Percentiles rank a stretch among this genome's conserved stretches.
Evolutionary conservation across 2,888 invertebrate genomes (phyloP).

Genomic region (Apocheima hispidaria): DNA sequence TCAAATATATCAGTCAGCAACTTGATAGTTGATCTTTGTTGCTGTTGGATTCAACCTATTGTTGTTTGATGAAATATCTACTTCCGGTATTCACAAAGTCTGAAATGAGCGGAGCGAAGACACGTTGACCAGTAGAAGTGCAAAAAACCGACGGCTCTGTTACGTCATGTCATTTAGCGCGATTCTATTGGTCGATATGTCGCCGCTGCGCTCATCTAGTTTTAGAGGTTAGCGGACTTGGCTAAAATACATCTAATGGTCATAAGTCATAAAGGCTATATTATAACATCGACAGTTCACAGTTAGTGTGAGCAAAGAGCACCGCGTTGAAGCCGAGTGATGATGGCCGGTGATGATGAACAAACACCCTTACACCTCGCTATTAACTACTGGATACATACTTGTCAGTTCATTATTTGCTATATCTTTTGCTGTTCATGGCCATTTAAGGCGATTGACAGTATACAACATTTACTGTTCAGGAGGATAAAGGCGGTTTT

Average conservation of each 20-base stretch:
- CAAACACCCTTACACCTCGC: constrained; percentile 63
- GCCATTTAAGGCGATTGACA: no score
- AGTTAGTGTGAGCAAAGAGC: constrained; percentile 61
- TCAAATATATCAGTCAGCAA: no score
- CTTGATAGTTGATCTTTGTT: no score
- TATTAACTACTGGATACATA: constrained; percentile 45
- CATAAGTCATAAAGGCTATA: neutral
- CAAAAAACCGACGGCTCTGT: neutral
- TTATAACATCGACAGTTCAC: constrained; percentile 4
- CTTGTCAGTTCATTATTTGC: constrained; percentile 20
- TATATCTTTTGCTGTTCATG: neutral
- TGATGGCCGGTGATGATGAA: constrained; percentile 58
- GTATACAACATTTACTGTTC: no score
- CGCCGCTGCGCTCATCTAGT: neutral
- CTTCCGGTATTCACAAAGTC: neutral
- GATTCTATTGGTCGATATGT: neutral
- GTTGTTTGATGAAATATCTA: neutral
- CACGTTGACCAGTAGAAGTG: neutral
- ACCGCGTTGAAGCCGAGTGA: constrained; percentile 48
- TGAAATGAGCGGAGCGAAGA: neutral
- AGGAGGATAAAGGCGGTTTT: no score
- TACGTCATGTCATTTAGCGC: neutral
- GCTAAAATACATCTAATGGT: neutral
- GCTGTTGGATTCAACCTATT: no score
- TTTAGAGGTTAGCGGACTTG: neutral